Evolutionary conservation across 1,140 invertebrate genomes (phyloP).

Genomic region (Bactericera cockerelli): DNA sequence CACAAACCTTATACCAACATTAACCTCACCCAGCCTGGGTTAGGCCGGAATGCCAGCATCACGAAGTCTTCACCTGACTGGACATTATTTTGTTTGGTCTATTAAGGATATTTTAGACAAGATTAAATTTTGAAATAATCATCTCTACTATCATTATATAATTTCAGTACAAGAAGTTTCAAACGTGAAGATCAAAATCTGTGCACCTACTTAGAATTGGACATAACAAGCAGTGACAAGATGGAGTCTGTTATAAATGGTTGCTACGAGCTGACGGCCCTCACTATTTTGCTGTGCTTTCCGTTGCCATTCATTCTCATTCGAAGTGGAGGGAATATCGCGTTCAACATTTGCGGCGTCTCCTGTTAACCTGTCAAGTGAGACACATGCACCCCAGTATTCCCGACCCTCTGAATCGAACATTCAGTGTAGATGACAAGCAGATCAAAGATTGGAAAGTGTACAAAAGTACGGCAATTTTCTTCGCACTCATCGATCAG

Average conservation of each 20-base stretch:
- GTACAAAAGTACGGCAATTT: conserved; percentile 74
- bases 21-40: too few species aligned
- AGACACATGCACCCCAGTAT: conserved; percentile 42
- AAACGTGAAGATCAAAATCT: conserved; percentile 56
- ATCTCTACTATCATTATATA: too few species aligned
- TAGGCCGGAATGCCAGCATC: too few species aligned
- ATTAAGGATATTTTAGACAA: too few species aligned
- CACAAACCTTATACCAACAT: too few species aligned
- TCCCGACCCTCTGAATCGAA: conserved; percentile 28
- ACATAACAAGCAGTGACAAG: conserved; percentile 33
- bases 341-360: conserved; percentile 53
- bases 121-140: too few species aligned
- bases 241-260: conserved; percentile 67
- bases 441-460: conserved; percentile 52
- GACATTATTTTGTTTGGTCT: too few species aligned
- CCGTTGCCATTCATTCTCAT: conserved; percentile 58
- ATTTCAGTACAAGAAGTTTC: conserved; percentile 51
- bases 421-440: conserved; percentile 20
- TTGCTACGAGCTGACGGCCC: conserved; percentile 77
- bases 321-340: conserved; percentile 49
- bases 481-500: conserved; percentile 63
- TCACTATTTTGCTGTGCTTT: conserved; percentile 67
- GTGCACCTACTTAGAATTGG: conserved; percentile 44
- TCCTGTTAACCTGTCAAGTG: conserved; percentile 63
- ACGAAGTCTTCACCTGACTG: too few species aligned